phyloP scores from a whole-genome alignment of 1,140 invertebrate genomes.

The Drosophila triauraria region DNA sequence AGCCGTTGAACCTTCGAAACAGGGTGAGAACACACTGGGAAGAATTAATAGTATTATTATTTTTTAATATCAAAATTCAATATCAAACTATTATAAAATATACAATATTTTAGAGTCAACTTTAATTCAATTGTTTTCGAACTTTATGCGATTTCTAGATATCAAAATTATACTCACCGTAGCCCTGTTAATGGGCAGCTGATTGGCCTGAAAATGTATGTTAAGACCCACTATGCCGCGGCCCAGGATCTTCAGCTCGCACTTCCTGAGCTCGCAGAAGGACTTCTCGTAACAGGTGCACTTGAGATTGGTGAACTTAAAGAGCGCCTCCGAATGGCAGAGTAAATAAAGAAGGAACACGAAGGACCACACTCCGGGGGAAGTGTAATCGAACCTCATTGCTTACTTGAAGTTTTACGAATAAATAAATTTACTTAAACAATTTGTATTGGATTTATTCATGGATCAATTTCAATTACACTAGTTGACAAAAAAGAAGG shows the following conservation, averaged over 20 bases:
- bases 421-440: not conserved
- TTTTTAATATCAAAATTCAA: too few species aligned
- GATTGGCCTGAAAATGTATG: slow-evolving; percentile 20
- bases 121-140: too few species aligned
- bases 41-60: not conserved
- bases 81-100: too few species aligned
- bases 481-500: too few species aligned
- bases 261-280: slow-evolving; percentile 7
- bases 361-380: not conserved
- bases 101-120: too few species aligned
- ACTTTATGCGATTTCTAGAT: too few species aligned
- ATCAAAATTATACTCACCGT: slow-evolving; percentile 11
- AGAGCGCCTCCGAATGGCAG: not conserved
- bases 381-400: not conserved
- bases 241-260: slow-evolving; percentile 30
- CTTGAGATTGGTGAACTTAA: slow-evolving; percentile 14
- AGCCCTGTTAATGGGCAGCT: slow-evolving; percentile 23
- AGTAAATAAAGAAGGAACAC: not conserved
- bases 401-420: not conserved
- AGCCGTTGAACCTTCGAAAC: slow-evolving; percentile 19
- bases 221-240: slow-evolving; percentile 24
- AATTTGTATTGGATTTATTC: too few species aligned
- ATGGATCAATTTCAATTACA: too few species aligned
- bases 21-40: not conserved
- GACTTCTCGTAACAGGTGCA: slow-evolving; percentile 4